These are phyloP conservation scores for Squalus acanthias DNA, from an alignment of 2,797 vertebrate genomes.

Conservation along the genomic window DNA sequence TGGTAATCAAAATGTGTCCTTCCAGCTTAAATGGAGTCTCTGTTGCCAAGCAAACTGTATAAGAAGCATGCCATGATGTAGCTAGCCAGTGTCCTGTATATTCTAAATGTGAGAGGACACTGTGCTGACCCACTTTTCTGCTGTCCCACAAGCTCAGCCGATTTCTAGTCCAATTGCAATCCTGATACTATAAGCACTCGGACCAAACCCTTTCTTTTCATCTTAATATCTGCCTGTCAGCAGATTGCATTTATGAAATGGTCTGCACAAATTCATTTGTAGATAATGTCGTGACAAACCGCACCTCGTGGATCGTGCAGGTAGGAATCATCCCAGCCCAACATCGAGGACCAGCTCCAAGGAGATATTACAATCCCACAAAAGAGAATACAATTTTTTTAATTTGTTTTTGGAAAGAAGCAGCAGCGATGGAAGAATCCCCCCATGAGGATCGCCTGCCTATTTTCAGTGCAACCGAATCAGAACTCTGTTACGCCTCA, in stretches of 20 bases:
- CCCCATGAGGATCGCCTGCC: background rate
- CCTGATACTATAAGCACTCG: background rate
- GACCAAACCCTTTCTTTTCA: no score
- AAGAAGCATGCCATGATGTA: background rate
- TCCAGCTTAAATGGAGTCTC: background rate
- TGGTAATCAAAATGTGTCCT: background rate
- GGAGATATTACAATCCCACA: background rate
- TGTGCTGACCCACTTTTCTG: background rate
- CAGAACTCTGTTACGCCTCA: background rate
- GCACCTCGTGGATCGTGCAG: background rate
- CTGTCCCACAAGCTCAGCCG: background rate
- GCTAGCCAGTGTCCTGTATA: background rate
- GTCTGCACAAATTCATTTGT: background rate
- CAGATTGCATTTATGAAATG: background rate
- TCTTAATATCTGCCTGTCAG: background rate
- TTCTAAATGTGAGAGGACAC: background rate
- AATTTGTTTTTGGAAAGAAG: background rate
- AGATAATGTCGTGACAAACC: background rate
- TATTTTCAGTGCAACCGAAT: background rate
- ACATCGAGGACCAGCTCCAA: no score
- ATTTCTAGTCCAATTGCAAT: background rate
- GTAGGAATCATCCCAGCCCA: background rate
- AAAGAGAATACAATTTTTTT: background rate
- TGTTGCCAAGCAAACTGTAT: background rate
- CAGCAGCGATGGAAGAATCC: background rate